Percentiles rank a stretch among this genome's conserved stretches.
These are phyloP conservation scores for Carassius gibelio DNA, from an alignment of 2,113 vertebrate genomes.

Conservation along the genomic window DNA sequence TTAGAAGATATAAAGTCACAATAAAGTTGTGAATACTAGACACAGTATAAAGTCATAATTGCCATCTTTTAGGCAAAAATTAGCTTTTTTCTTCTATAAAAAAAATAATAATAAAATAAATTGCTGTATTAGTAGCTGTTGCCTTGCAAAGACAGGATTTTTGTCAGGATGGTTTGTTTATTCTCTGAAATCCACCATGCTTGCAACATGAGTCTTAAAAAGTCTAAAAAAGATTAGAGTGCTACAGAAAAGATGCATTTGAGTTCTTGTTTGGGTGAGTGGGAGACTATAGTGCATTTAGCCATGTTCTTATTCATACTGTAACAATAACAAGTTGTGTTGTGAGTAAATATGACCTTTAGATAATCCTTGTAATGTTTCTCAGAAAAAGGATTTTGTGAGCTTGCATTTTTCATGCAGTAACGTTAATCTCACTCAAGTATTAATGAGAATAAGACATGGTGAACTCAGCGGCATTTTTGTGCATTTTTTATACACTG, in stretches of 20 bases:
- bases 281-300: slow-evolving; percentile 35
- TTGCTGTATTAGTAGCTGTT: slow-evolving; percentile 39
- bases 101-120: no score
- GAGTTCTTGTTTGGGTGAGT: slow-evolving; percentile 13
- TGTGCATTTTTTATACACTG: slow-evolving; percentile 47
- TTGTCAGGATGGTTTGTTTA: slow-evolving; percentile 56
- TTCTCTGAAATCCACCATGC: slow-evolving; percentile 38
- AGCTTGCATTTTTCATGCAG: slow-evolving; percentile 62
- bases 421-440: slow-evolving; percentile 66
- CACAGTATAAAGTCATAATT: background rate
- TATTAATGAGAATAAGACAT: slow-evolving; percentile 63
- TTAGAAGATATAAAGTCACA: background rate
- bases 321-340: slow-evolving; percentile 58
- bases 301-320: slow-evolving; percentile 37
- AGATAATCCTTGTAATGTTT: slow-evolving; percentile 62
- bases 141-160: slow-evolving; percentile 61
- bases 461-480: slow-evolving; percentile 37
- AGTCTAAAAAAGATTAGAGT: slow-evolving; percentile 49
- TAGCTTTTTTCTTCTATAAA: no score
- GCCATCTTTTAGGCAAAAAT: background rate
- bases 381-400: slow-evolving; percentile 70
- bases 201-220: slow-evolving; percentile 53
- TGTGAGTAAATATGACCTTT: slow-evolving; percentile 59
- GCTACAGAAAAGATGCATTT: slow-evolving; percentile 23
- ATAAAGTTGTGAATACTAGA: background rate